Evolutionary conservation across 2,797 vertebrate genomes (phyloP).

Genomic region (Siniperca scherzeri): DNA sequence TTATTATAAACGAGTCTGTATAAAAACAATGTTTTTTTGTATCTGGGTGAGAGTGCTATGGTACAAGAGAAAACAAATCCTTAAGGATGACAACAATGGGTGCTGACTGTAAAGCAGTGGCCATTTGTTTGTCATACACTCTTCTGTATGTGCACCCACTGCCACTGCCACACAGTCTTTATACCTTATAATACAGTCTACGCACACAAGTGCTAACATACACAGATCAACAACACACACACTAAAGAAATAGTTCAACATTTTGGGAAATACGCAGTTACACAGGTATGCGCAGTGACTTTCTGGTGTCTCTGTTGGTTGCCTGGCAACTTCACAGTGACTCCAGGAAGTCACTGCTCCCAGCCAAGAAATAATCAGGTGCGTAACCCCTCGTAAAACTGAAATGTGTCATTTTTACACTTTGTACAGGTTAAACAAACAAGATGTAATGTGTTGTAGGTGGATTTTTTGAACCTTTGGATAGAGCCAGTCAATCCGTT

Average conservation of each 20-base stretch:
- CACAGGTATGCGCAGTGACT: neutral
- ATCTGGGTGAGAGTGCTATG: neutral
- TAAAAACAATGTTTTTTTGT: slow-evolving; percentile 13
- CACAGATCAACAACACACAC: neutral
- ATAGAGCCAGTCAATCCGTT: neutral
- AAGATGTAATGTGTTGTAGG: neutral
- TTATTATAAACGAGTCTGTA: slow-evolving; percentile 28
- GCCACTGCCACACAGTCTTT: neutral
- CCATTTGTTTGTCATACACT: neutral
- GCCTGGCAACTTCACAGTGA: neutral
- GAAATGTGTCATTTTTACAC: neutral
- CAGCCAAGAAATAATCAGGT: neutral
- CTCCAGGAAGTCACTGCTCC: neutral
- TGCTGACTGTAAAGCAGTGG: neutral
- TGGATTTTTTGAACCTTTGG: no score
- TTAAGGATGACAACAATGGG: neutral
- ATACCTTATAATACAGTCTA: neutral
- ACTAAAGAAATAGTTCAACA: neutral
- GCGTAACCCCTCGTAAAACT: neutral
- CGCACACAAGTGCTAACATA: neutral
- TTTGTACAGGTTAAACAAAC: neutral
- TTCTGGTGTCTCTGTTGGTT: no score
- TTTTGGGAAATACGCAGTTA: neutral
- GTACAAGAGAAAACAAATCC: slow-evolving; percentile 23
- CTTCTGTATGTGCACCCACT: neutral